These are phyloP conservation scores for Stenotaenia linearis DNA, from an alignment of 2,888 invertebrate genomes.

Conservation along the genomic window DNA sequence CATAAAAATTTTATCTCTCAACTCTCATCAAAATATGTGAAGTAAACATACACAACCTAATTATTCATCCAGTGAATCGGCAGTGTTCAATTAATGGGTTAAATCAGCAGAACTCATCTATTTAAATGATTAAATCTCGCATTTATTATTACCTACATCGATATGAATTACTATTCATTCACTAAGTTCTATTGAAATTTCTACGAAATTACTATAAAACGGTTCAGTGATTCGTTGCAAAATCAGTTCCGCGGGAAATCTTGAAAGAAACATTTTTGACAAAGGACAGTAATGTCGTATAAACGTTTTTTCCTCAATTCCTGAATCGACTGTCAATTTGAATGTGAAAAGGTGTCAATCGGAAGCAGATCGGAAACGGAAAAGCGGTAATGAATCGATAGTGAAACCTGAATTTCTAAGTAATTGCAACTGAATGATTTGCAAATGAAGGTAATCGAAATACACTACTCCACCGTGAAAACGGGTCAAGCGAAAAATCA, in stretches of 20 bases:
- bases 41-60: neutral
- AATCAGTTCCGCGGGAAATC: neutral
- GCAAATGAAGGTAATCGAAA: neutral
- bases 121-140: neutral
- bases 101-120: neutral
- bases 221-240: too few relatives aligned
- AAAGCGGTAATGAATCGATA: neutral
- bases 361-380: neutral
- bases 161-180: too few relatives aligned
- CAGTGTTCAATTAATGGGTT: neutral
- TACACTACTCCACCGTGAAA: neutral
- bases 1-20: neutral
- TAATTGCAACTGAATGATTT: neutral
- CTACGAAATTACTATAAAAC: too few relatives aligned
- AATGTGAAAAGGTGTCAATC: neutral
- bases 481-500: conserved; percentile 16
- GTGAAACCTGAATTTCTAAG: neutral
- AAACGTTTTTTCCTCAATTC: neutral
- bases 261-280: neutral
- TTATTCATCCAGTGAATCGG: neutral
- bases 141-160: too few relatives aligned
- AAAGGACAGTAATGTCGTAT: neutral
- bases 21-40: neutral
- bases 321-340: neutral
- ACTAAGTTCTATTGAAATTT: too few relatives aligned